Evolutionary conservation across 1,140 invertebrate genomes (phyloP), one percentile per base, ranked within the genome.

Genomic region (Agrypnia vestita): DNA sequence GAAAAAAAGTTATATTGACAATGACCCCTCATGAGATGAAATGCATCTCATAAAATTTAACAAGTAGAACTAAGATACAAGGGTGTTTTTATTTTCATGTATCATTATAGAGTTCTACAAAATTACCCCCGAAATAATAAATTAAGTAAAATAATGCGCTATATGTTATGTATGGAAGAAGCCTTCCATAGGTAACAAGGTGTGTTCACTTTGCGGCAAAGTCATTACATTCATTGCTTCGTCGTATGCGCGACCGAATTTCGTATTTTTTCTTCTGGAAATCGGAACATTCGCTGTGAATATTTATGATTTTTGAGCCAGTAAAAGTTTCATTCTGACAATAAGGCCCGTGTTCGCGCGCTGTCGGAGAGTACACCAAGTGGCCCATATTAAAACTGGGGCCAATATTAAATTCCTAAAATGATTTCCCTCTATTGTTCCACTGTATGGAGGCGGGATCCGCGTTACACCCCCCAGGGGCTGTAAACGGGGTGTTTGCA

Each of bases 401-500:
- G 75, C 81, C 81, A 77, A 82, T 82, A 82, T 82, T 82, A 82
- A 82, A 82, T 82, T 82, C 78, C 81, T 80, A 67, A 78, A 78
- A 78, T 78, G 76, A 78, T 82, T 82, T 80, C 75, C 78, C 61
- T 67, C 81, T 74, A 82, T 82, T 82, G 81, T 82, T 79, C 78
- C 46, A 25, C 44, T 53, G 13, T 51, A 19, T 7, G 43, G 73
- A 53, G 12, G 25, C 43, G 43, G 76, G 44, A 43, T 55, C 35
- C 21, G n/a, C 62, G 64, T 61, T 72, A 62, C 53, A 49, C 59
- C 55, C 71, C 71, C 43, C 56, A 25, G 46, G 69, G 59, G 43
- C 53, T 56, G 71, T 53, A 51, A 74, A 64, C 17, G 15, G 69
- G 56, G 35, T 73, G 71, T 74, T 25, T 25, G 59, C 78, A 78